These are phyloP conservation scores for Struthidea cinerea DNA, from an alignment of 2,113 vertebrate genomes.

Conservation along the genomic window DNA sequence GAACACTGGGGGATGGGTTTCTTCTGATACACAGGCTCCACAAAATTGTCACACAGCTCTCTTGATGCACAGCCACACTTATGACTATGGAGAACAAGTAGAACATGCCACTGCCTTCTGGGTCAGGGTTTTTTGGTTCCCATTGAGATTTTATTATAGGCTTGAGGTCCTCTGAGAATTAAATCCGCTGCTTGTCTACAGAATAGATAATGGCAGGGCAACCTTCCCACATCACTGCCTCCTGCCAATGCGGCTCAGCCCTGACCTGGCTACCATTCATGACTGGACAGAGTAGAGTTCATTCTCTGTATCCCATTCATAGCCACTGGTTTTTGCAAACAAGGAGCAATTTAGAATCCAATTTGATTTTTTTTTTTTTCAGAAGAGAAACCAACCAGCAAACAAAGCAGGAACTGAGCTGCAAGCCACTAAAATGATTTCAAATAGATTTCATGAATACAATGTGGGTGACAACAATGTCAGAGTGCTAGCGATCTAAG, in stretches of 20 bases:
- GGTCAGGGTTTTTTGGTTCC: conserved; percentile 25
- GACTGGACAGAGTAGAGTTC: conserved; percentile 23
- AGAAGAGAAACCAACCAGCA: not conserved
- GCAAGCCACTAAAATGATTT: not conserved
- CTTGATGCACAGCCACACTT: not conserved
- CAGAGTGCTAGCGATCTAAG: not conserved
- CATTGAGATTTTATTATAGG: conserved; percentile 35
- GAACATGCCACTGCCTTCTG: conserved; percentile 5
- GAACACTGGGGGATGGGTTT: not conserved
- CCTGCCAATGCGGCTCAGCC: not conserved
- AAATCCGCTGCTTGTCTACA: conserved; percentile 7
- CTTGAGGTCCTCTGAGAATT: conserved; percentile 29
- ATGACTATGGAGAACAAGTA: not conserved
- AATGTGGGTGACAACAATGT: not conserved
- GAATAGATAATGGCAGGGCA: conserved; percentile 50
- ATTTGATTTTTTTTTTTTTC: not conserved
- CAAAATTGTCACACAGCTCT: not conserved
- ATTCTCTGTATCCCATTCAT: conserved; percentile 18
- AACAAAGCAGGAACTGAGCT: not conserved
- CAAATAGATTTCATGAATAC: not conserved
- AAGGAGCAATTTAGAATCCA: conserved; percentile 16
- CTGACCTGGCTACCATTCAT: conserved; percentile 45
- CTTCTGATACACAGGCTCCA: not conserved
- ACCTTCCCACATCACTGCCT: conserved; percentile 37
- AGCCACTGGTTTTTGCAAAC: conserved; percentile 24